Conservation (phyloP, 2,113 vertebrate genomes). For the Rhabdomys dilectus region DNA sequence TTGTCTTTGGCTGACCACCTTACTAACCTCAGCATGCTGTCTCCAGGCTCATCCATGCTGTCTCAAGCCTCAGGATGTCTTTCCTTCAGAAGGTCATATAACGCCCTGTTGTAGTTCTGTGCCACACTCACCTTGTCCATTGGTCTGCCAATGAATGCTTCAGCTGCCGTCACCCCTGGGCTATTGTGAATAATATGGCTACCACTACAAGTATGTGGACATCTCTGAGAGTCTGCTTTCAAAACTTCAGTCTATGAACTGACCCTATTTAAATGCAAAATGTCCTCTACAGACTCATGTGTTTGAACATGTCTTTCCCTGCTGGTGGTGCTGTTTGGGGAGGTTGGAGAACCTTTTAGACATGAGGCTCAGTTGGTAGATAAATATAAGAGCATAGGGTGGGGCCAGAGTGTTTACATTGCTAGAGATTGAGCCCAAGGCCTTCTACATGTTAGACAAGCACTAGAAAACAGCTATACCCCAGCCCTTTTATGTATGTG, state of each 20-base stretch:
- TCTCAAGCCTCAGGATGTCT: not conserved
- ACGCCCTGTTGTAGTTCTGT: not conserved
- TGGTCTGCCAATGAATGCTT: not conserved
- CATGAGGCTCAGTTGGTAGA: not conserved
- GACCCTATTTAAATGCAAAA: not conserved
- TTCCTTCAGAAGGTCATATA: conserved; percentile 14
- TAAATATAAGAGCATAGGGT: not conserved
- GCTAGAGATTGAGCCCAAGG: not conserved
- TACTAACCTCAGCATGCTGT: not conserved
- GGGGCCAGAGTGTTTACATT: not conserved
- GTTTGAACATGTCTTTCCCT: not conserved
- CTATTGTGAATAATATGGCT: not conserved
- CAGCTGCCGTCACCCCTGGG: not conserved
- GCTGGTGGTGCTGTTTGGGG: not conserved
- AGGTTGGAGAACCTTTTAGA: not conserved
- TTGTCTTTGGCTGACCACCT: not conserved
- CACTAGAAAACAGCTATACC: not conserved
- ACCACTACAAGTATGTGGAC: not conserved
- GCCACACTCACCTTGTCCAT: not conserved
- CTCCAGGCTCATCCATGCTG: not conserved
- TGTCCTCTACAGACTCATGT: not conserved
- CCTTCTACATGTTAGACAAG: not conserved
- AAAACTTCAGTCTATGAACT: not conserved
- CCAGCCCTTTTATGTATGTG: not conserved
- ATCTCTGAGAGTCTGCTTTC: not conserved